Base-by-base conservation (phyloP, 2,113 vertebrate genomes). In the Vanacampus margaritifer region DNA sequence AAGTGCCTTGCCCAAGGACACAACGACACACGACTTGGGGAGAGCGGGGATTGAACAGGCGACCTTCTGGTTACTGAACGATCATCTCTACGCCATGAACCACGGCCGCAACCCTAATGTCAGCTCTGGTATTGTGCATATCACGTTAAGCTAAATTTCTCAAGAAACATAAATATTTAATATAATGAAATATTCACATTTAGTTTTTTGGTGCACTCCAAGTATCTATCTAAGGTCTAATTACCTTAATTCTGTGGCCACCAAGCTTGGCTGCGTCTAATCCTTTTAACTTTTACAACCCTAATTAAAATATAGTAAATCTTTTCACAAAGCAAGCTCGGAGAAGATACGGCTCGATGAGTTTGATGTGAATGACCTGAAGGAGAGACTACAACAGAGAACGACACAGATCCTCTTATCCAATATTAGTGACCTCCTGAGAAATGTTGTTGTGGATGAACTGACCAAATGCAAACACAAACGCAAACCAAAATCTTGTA, bases 271-370 rank as follows among this genome's bases (percentile, higher is more conserved):
- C 26, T 56, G 28, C 28, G n/a, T 19, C 28, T 75, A 60, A 83
- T 75, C 59, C 67, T 68, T 73, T 74, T 79, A 54, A 64, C 62
- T 77, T 24, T 72, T 54, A 82, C 74, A 17, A 60, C 73, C 75
- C 82, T 68, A 78, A 81, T 78, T 84, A 76, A 12, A 76, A 75
- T 43, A 65, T 39, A 3, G 48, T 23, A 51, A 51, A 23, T 51
- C 21, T 51, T 51, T 51, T 51, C 48, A n/a, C 48, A 50, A 62
- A 57, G 13, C 36, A 75, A 64, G 12, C 28, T 56, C 21, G 1
- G 24, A n/a, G n/a, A 53, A 24, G 23, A 28, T n/a, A 23, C 8
- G 48, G 21, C 21, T 51, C 8, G n/a, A 51, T 23, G 19, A 51
- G 9, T 51, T 51, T 56, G 54, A 26, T 57, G 16, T 32, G 26